phyloP scores from a whole-genome alignment of 2,888 invertebrate species.

The Aporophyla nigra region DNA sequence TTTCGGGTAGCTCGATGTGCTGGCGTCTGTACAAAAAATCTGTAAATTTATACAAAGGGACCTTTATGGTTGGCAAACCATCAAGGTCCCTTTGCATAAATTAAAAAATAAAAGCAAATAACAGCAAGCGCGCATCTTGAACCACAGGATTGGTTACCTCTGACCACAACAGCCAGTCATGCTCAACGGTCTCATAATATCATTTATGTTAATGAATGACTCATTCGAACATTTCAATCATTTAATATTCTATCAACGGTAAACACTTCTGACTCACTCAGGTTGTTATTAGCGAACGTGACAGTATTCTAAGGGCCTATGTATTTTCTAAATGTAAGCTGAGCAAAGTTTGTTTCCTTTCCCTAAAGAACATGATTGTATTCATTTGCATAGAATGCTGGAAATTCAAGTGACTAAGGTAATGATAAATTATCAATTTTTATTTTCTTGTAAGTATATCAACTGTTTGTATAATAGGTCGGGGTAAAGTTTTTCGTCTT shows the following conservation, averaged over 20 bases:
- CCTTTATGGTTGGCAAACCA: background rate
- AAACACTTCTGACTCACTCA: constrained; percentile 67
- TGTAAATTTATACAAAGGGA: no score
- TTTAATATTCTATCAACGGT: constrained; percentile 72
- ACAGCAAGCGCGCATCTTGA: constrained; percentile 25
- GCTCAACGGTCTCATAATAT: constrained; percentile 58
- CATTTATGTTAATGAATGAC: constrained; percentile 64
- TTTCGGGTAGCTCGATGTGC: no score
- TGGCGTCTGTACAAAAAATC: no score
- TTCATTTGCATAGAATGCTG: background rate
- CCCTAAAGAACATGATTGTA: background rate
- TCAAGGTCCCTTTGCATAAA: constrained; percentile 6
- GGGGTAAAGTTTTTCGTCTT: no score
- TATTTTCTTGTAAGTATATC: background rate
- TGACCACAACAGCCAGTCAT: constrained; percentile 44
- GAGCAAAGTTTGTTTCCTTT: background rate
- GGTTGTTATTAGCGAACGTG: constrained; percentile 67
- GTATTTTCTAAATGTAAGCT: constrained; percentile 23
- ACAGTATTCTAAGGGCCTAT: constrained; percentile 86
- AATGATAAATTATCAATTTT: background rate
- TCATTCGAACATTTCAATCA: constrained; percentile 62
- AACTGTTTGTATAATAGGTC: background rate
- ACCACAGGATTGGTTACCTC: constrained; percentile 21
- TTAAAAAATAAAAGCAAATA: constrained; percentile 3
- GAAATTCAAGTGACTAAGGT: background rate